Evolutionary conservation across 2,113 vertebrate genomes (phyloP).

Genomic region (Meles meles): DNA sequence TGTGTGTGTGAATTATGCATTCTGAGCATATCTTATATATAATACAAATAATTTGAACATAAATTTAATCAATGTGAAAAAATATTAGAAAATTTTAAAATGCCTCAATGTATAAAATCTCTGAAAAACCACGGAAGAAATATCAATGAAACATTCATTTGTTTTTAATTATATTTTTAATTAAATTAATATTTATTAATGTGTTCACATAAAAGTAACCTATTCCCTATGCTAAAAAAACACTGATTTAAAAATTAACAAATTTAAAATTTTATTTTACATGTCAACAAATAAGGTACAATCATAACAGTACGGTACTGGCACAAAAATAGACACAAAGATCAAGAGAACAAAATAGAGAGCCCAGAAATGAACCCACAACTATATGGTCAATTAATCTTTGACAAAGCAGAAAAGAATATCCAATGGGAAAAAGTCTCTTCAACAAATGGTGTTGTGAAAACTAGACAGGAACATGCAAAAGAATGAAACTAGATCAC

Average conservation of each 20-base stretch:
- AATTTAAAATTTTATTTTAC: background rate
- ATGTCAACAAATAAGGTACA: background rate
- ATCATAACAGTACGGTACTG: background rate
- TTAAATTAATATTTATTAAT: background rate
- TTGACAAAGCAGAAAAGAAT: background rate
- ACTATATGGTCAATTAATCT: background rate
- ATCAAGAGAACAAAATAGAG: background rate
- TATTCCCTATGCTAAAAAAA: background rate
- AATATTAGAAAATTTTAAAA: background rate
- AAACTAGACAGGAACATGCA: background rate
- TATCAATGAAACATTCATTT: background rate
- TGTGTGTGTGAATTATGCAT: background rate
- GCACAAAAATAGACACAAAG: background rate
- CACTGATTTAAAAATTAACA: background rate
- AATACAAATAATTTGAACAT: background rate
- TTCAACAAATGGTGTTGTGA: background rate
- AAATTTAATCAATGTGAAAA: background rate
- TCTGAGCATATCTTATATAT: background rate
- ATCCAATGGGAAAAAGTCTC: background rate
- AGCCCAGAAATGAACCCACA: background rate
- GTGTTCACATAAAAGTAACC: background rate
- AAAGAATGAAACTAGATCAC: background rate
- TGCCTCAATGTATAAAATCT: background rate
- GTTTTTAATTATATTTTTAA: background rate
- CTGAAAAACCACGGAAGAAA: background rate